Percentiles rank a stretch among this genome's conserved stretches.
phyloP scores from a whole-genome alignment of 2,797 vertebrate species.

The Crocodylus rhombifer region DNA sequence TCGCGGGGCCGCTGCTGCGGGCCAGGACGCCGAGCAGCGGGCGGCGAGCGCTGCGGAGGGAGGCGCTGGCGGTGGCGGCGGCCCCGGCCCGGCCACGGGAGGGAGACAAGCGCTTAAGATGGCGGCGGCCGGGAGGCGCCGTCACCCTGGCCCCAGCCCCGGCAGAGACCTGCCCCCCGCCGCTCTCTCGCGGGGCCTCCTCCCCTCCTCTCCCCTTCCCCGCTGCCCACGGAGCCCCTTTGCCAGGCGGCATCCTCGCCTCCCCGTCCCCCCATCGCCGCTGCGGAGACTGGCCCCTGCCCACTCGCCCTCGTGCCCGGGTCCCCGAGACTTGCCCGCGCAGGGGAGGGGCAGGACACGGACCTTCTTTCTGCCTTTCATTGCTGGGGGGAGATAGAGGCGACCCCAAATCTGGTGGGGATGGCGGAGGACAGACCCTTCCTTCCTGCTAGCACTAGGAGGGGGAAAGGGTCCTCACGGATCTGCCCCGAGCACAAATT shows the following conservation, averaged over 20 bases:
- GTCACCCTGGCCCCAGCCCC: not conserved
- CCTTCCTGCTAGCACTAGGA: too few relatives aligned
- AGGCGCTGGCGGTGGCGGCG: not conserved
- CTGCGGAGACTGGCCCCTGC: too few relatives aligned
- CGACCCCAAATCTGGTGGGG: too few relatives aligned
- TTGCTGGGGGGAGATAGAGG: not conserved
- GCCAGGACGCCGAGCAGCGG: not conserved
- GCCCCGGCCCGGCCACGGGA: not conserved
- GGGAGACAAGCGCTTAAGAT: slow-evolving; percentile 18
- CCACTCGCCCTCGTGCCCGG: too few relatives aligned
- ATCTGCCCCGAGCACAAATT: too few relatives aligned
- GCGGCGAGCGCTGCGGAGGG: not conserved
- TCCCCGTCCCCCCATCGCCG: too few relatives aligned
- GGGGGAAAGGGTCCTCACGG: too few relatives aligned
- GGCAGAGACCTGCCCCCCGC: not conserved
- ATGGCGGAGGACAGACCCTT: too few relatives aligned
- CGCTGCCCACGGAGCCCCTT: too few relatives aligned
- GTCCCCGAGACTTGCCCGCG: too few relatives aligned
- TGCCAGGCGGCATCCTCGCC: too few relatives aligned
- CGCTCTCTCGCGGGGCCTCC: not conserved
- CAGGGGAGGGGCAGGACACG: not conserved
- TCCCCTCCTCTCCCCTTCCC: not conserved
- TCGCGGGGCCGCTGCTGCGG: not conserved
- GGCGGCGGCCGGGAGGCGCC: not conserved
- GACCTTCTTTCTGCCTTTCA: not conserved